These are phyloP conservation scores for Alethe diademata DNA, from an alignment of 2,113 vertebrate genomes.

Conservation along the genomic window DNA sequence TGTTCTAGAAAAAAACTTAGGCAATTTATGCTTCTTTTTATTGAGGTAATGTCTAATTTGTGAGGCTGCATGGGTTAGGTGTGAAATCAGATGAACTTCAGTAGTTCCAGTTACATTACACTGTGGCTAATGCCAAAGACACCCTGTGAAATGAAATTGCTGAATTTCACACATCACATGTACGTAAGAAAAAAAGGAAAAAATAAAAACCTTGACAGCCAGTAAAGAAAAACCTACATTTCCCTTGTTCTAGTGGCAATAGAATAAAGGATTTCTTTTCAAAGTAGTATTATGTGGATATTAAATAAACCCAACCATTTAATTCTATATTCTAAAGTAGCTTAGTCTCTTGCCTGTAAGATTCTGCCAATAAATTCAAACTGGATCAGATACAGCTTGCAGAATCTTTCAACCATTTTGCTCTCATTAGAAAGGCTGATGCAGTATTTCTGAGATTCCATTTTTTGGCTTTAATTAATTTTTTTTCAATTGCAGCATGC, in stretches of 20 bases:
- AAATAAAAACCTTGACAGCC: not conserved
- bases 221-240: slow-evolving; percentile 17
- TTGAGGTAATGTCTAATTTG: not conserved
- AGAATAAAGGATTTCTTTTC: slow-evolving; percentile 47
- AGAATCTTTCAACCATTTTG: slow-evolving; percentile 17
- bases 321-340: slow-evolving; percentile 27
- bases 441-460: not conserved
- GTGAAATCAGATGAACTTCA: slow-evolving; percentile 63
- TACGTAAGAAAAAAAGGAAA: not conserved
- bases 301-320: slow-evolving; percentile 42
- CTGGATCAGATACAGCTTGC: slow-evolving; percentile 37
- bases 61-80: slow-evolving; percentile 39
- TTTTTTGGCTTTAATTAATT: slow-evolving; percentile 1
- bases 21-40: not conserved
- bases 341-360: slow-evolving; percentile 1
- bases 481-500: not conserved
- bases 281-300: slow-evolving; percentile 46
- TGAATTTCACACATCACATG: slow-evolving; percentile 38
- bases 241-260: slow-evolving; percentile 7
- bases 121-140: slow-evolving; percentile 61
- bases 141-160: slow-evolving; percentile 57
- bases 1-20: not conserved
- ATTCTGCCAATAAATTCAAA: slow-evolving; percentile 38
- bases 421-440: not conserved
- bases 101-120: slow-evolving; percentile 21